Evolutionary conservation across 2,888 invertebrate species (phyloP).

Genomic region (Drosophila villosipedis): DNA sequence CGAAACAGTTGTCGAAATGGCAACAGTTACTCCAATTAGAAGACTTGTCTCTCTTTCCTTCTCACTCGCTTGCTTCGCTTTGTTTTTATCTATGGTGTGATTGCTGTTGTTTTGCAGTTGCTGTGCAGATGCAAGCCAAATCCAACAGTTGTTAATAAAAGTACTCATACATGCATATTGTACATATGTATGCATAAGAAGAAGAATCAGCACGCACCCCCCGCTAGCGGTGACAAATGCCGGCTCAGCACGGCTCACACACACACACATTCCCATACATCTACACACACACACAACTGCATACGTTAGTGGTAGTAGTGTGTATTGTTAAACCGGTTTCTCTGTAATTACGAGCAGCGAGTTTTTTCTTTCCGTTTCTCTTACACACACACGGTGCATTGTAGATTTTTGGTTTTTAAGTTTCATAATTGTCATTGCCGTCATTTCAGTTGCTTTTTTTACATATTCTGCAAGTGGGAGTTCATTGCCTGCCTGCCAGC

Average conservation of each 20-base stretch:
- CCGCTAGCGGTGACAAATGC: slow-evolving; percentile 59
- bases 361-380: slow-evolving; percentile 26
- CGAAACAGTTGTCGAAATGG: slow-evolving; percentile 22
- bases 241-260: slow-evolving; percentile 20
- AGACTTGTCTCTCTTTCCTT: slow-evolving; percentile 15
- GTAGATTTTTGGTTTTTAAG: slow-evolving; percentile 21
- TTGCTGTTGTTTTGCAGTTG: slow-evolving; percentile 44
- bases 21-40: slow-evolving; percentile 43
- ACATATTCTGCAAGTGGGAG: slow-evolving; percentile 20
- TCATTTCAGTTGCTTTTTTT: slow-evolving; percentile 4
- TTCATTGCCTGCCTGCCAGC: slow-evolving; percentile 36
- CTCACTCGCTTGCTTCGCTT: slow-evolving; percentile 9
- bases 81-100: slow-evolving; percentile 24
- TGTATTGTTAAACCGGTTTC: slow-evolving; percentile 52
- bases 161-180: slow-evolving; percentile 4
- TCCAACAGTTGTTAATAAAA: slow-evolving; percentile 47
- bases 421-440: slow-evolving; percentile 18
- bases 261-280: slow-evolving; percentile 9
- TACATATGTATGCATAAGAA: slow-evolving; percentile 6
- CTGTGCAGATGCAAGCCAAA: slow-evolving; percentile 26
- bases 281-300: slow-evolving; percentile 29
- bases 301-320: slow-evolving; percentile 26
- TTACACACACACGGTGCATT: slow-evolving; percentile 18
- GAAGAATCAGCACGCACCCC: background rate
- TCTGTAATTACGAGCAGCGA: slow-evolving; percentile 43